Percentiles rank a stretch among this genome's conserved stretches.
Evolutionary conservation across 1,140 invertebrate species (phyloP).

Genomic region (Drosophila seguyi): DNA sequence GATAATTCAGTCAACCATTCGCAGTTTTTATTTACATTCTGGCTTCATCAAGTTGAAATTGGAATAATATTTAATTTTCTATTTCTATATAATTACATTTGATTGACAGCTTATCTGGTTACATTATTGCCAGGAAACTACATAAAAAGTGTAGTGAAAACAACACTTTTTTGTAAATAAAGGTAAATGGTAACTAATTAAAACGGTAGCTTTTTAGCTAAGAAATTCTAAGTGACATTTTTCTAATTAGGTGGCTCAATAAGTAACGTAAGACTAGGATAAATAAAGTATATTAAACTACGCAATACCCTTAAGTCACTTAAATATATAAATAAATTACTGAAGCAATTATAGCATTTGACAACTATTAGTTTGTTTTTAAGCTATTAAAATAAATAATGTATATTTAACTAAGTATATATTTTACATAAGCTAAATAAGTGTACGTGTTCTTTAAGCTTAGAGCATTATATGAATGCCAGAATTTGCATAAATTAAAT

Average conservation of each 20-base stretch:
- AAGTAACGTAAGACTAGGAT: neutral
- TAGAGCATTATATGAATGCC: too few species aligned
- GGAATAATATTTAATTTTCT: neutral
- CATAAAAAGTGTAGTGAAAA: slow-evolving; percentile 2
- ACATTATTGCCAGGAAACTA: neutral
- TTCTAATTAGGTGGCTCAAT: neutral
- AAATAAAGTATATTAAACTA: neutral
- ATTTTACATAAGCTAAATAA: too few species aligned
- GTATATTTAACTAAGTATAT: neutral
- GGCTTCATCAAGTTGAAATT: slow-evolving; percentile 5
- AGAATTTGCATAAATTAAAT: neutral
- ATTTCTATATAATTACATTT: slow-evolving; percentile 1
- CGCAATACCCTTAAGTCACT: too few species aligned
- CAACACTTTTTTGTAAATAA: neutral
- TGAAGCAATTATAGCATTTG: too few species aligned
- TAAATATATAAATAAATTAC: neutral
- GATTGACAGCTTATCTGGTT: slow-evolving; percentile 26
- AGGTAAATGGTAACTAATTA: neutral
- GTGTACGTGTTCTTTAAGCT: neutral
- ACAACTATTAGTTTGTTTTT: too few species aligned
- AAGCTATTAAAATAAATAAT: too few species aligned
- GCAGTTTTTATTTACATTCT: neutral
- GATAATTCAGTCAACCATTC: slow-evolving; percentile 3
- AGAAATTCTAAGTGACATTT: neutral
- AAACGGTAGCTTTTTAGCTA: neutral